These are phyloP conservation scores for Drosophila simulans DNA, from an alignment of 1,140 invertebrate genomes.

Conservation along the genomic window DNA sequence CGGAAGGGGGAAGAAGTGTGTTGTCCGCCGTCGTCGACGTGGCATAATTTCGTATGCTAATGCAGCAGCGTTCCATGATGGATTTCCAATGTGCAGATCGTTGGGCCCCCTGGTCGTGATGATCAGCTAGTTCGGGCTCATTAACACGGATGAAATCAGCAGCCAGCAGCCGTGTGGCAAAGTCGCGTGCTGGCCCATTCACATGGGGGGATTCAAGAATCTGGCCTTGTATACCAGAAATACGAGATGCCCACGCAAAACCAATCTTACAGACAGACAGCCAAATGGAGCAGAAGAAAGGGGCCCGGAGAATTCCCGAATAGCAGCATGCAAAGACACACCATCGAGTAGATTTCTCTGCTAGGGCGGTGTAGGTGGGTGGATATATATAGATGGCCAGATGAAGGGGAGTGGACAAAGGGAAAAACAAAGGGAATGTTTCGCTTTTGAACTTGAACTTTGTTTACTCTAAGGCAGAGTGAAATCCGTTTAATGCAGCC, in stretches of 20 bases:
- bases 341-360: constrained; percentile 20
- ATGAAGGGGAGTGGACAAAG: background rate
- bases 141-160: constrained; percentile 17
- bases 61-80: constrained; percentile 34
- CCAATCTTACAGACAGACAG: constrained; percentile 45
- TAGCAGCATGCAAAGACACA: constrained; percentile 9
- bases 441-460: constrained; percentile 55
- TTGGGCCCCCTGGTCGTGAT: background rate
- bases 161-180: too few species aligned
- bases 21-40: constrained; percentile 29
- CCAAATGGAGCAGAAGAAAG: constrained; percentile 7
- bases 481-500: background rate
- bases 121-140: constrained; percentile 22
- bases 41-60: constrained; percentile 72
- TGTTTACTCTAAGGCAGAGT: constrained; percentile 2
- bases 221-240: constrained; percentile 1
- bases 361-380: constrained; percentile 8
- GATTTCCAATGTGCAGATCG: constrained; percentile 24
- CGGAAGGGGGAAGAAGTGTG: background rate
- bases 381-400: background rate
- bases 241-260: constrained; percentile 52
- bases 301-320: background rate
- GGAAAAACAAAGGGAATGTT: constrained; percentile 3
- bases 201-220: constrained; percentile 15
- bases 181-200: constrained; percentile 14